Conservation (phyloP, 37 sponge, comb jelly and placozoan species). For the Bolinopsis microptera region DNA sequence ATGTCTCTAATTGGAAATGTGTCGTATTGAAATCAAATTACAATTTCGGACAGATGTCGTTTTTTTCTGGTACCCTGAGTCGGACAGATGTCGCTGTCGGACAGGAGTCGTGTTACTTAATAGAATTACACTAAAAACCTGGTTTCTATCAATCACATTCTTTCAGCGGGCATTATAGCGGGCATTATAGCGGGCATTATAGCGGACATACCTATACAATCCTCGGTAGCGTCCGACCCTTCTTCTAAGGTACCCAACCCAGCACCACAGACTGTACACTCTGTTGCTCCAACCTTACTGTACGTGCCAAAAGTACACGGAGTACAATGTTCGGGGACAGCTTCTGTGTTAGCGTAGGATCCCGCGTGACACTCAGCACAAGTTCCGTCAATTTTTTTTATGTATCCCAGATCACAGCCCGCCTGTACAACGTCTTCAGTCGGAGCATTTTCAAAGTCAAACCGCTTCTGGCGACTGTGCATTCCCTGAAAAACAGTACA, state of each 20-base stretch:
- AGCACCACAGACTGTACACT: slow-evolving; percentile 26
- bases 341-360: not conserved
- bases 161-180: no score
- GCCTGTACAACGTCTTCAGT: not conserved
- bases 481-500: no score
- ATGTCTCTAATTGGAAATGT: no score
- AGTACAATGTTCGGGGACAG: not conserved
- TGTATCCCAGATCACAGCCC: not conserved
- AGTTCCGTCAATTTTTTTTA: not conserved
- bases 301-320: not conserved
- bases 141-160: no score
- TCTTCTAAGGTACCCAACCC: not conserved
- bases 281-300: not conserved
- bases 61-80: no score
- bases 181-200: no score
- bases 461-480: not conserved
- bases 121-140: no score
- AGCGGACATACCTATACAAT: not conserved
- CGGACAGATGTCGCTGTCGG: no score
- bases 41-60: no score
- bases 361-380: not conserved
- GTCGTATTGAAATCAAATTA: no score
- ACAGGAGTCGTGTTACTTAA: no score
- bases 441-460: not conserved
- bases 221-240: not conserved